A percentile compares a stretch with the other conserved stretches of the same genome.
phyloP scores from a whole-genome alignment of 2,888 invertebrate species.

The Nowickia ferox region DNA sequence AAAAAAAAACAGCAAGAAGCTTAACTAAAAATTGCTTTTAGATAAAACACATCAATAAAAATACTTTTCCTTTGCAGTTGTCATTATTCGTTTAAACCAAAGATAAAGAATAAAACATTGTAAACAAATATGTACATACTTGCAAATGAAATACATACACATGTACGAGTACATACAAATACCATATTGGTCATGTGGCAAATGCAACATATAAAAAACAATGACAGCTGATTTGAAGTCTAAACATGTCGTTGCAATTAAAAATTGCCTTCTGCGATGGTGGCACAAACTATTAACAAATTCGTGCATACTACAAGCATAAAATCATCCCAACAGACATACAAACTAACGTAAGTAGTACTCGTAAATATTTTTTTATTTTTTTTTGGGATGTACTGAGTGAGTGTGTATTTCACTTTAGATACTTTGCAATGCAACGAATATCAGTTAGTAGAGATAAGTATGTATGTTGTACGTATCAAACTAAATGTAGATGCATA shows the following conservation, averaged over 20 bases:
- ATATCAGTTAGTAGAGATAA: constrained; percentile 67
- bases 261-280: constrained; percentile 81
- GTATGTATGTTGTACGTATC: constrained; percentile 60
- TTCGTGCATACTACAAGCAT: not conserved
- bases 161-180: too few relatives aligned
- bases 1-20: not conserved
- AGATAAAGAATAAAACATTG: constrained; percentile 45
- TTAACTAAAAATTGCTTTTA: constrained; percentile 10
- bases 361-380: constrained; percentile 40
- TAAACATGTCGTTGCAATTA: constrained; percentile 81
- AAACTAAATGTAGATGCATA: constrained; percentile 65
- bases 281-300: constrained; percentile 61
- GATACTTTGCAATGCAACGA: constrained; percentile 60
- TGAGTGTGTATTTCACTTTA: constrained; percentile 6
- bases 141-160: constrained; percentile 1
- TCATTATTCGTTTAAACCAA: constrained; percentile 28
- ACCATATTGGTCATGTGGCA: constrained; percentile 59
- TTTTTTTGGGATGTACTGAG: not conserved
- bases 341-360: not conserved
- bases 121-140: constrained; percentile 39
- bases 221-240: constrained; percentile 78
- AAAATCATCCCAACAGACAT: constrained; percentile 31
- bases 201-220: constrained; percentile 61
- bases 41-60: constrained; percentile 51
- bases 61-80: constrained; percentile 35